A percentile compares a stretch with the other conserved stretches of the same genome.
These are phyloP conservation scores for Acanthurus leucopareius DNA, from an alignment of 2,797 vertebrate species.

Conservation along the genomic window DNA sequence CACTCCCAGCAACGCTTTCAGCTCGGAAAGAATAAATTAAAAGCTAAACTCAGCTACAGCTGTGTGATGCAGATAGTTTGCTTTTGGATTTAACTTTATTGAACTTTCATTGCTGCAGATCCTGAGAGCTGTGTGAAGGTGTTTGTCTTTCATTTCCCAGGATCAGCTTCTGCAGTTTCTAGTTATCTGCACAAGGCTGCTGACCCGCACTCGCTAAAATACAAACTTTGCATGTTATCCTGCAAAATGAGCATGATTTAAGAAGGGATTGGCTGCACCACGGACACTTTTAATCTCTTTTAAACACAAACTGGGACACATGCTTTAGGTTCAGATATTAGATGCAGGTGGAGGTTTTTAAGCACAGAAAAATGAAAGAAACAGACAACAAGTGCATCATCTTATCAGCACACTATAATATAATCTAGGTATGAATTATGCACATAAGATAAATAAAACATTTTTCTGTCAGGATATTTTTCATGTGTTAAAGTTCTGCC, in stretches of 20 bases:
- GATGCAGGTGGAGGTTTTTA: neutral
- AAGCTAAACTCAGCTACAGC: slow-evolving; percentile 15
- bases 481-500: too few species aligned
- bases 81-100: slow-evolving; percentile 53
- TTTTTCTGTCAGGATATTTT: neutral
- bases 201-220: slow-evolving; percentile 7
- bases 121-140: slow-evolving; percentile 28
- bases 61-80: slow-evolving; percentile 48
- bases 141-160: slow-evolving; percentile 63
- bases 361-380: neutral
- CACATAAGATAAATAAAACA: neutral
- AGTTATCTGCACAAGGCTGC: neutral
- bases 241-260: neutral
- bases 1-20: slow-evolving; percentile 21
- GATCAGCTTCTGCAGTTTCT: slow-evolving; percentile 22
- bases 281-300: neutral
- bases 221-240: neutral
- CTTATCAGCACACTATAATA: neutral
- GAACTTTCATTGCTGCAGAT: slow-evolving; percentile 45
- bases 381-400: neutral
- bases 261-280: neutral
- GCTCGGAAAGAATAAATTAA: slow-evolving; percentile 3
- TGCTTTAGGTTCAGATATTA: neutral
- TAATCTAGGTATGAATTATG: too few species aligned
- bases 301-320: neutral